phyloP scores from a whole-genome alignment of 1,140 invertebrate species.

The Panagrolaimus sp. region DNA sequence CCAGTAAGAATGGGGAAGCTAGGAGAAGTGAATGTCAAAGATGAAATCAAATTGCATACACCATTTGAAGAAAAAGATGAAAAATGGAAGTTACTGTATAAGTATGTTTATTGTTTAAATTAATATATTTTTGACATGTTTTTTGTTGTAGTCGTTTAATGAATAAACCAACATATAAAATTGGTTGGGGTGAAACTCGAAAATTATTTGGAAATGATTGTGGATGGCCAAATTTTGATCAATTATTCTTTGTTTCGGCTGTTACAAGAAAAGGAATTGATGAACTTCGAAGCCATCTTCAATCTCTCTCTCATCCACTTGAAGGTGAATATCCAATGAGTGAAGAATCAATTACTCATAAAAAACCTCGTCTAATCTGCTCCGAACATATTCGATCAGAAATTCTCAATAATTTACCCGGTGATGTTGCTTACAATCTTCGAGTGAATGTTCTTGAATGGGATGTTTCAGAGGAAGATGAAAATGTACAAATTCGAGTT shows the following conservation, averaged over 20 bases:
- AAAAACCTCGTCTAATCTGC: constrained; percentile 22
- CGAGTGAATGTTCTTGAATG: constrained; percentile 23
- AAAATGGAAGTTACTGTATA: constrained; percentile 48
- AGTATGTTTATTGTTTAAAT: constrained; percentile 24
- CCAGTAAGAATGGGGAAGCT: constrained; percentile 29
- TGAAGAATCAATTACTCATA: not conserved
- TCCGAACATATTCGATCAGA: constrained; percentile 42
- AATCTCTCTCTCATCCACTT: constrained; percentile 17
- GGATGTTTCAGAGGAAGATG: not conserved
- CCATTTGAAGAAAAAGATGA: constrained; percentile 40
- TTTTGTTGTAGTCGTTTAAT: constrained; percentile 43
- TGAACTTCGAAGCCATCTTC: constrained; percentile 42
- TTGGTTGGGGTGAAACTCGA: constrained; percentile 43
- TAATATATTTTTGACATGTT: not conserved
- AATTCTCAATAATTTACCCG: constrained; percentile 32
- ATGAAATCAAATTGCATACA: constrained; percentile 1
- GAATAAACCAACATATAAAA: constrained; percentile 49
- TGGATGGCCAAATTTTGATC: constrained; percentile 50
- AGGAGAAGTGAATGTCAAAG: not conserved
- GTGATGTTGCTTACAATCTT: constrained; percentile 35
- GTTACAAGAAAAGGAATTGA: constrained; percentile 54
- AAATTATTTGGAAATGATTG: constrained; percentile 41
- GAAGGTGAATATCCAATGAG: constrained; percentile 19
- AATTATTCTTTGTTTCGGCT: constrained; percentile 49
- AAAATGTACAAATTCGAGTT: not conserved